Percentiles rank a stretch among this genome's conserved stretches.
Evolutionary conservation across 1,140 invertebrate species (phyloP).

Genomic region (Pseudomyrmex concolor): DNA sequence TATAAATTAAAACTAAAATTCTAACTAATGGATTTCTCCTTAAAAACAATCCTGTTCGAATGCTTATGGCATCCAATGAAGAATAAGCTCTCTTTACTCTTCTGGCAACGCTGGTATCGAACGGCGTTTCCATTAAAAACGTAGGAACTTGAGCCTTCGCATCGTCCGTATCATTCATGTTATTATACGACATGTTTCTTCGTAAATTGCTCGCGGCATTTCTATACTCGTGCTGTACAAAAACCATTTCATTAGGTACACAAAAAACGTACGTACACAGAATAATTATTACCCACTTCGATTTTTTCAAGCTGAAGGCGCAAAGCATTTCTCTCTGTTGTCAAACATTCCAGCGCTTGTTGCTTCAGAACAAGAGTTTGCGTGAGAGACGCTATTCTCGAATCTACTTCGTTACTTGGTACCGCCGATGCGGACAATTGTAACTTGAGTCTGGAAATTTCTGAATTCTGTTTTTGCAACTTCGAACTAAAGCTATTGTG

Average conservation of each 20-base stretch:
- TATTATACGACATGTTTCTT: slow-evolving; percentile 83
- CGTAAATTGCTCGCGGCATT: slow-evolving; percentile 77
- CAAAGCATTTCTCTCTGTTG: slow-evolving; percentile 92
- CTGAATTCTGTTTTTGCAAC: slow-evolving; percentile 87
- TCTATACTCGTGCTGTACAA: slow-evolving; percentile 85
- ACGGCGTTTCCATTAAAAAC: slow-evolving; percentile 91
- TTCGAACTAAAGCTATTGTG: slow-evolving; percentile 84
- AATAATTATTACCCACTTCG: slow-evolving; percentile 85
- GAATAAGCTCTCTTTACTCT: slow-evolving; percentile 93
- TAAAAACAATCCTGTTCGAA: slow-evolving; percentile 92
- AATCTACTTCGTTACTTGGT: slow-evolving; percentile 88
- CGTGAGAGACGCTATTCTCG: slow-evolving; percentile 89
- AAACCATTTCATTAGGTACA: slow-evolving; percentile 7
- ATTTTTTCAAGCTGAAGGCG: slow-evolving; percentile 91
- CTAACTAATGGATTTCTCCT: slow-evolving; percentile 92
- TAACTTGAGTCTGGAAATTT: slow-evolving; percentile 87
- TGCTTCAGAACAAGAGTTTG: slow-evolving; percentile 94
- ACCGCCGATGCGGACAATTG: slow-evolving; percentile 86
- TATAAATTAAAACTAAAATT: slow-evolving; percentile 91
- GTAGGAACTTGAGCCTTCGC: slow-evolving; percentile 89
- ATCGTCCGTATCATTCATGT: slow-evolving; percentile 89
- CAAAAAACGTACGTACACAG: neutral
- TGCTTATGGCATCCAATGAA: slow-evolving; percentile 90
- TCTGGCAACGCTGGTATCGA: slow-evolving; percentile 91
- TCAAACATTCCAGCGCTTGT: slow-evolving; percentile 90